Percentiles rank a stretch among this genome's conserved stretches.
Evolutionary conservation across 2,797 vertebrate species (phyloP).

Genomic region (Tachyglossus aculeatus): DNA sequence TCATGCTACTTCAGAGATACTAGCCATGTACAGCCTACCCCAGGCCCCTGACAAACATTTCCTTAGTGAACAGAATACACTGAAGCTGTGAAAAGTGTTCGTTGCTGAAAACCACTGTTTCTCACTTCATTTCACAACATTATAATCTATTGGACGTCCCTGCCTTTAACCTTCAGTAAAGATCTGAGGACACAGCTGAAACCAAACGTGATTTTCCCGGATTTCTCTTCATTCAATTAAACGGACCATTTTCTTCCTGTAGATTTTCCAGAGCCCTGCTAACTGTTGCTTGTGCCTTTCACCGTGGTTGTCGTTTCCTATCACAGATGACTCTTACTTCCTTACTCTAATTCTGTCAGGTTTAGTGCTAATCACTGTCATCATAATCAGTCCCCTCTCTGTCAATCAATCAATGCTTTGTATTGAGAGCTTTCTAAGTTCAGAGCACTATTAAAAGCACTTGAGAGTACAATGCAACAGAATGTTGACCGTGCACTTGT

Average conservation of each 20-base stretch:
- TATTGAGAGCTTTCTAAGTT: no score
- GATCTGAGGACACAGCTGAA: slow-evolving; percentile 70
- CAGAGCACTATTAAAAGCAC: no score
- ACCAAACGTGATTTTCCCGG: slow-evolving; percentile 54
- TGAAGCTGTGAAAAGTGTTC: slow-evolving; percentile 65
- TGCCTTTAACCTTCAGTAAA: slow-evolving; percentile 72
- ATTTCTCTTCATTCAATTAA: slow-evolving; percentile 54
- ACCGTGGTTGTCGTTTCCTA: slow-evolving; percentile 24
- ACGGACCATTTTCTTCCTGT: slow-evolving; percentile 21
- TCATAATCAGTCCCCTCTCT: background rate
- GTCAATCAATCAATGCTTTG: background rate
- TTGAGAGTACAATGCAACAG: no score
- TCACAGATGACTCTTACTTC: slow-evolving; percentile 27
- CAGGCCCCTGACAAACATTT: slow-evolving; percentile 60
- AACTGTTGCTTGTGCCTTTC: slow-evolving; percentile 32
- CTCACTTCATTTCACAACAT: slow-evolving; percentile 76
- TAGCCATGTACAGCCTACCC: no score
- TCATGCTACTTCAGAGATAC: no score
- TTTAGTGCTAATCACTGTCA: slow-evolving; percentile 23
- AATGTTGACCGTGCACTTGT: no score
- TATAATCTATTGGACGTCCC: slow-evolving; percentile 67
- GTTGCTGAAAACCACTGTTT: slow-evolving; percentile 69
- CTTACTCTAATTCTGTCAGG: slow-evolving; percentile 34
- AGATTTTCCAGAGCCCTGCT: slow-evolving; percentile 20
- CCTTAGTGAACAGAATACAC: slow-evolving; percentile 65